Conservation (phyloP, 2,113 vertebrate genomes). For the Paramisgurnus dabryanus region DNA sequence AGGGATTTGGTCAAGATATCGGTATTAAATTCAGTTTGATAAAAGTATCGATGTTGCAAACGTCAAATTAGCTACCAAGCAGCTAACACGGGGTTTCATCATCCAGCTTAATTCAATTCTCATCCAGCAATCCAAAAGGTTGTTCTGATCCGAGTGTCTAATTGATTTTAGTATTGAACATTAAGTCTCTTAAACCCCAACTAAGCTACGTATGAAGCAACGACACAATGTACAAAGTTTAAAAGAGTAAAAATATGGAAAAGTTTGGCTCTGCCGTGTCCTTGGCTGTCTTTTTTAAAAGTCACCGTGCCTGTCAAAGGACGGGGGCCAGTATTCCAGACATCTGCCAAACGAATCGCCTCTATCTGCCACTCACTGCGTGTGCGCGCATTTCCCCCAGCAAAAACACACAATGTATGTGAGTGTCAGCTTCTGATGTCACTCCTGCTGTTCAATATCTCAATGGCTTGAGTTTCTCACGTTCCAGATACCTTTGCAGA, state of each 20-base stretch:
- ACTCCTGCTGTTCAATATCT: conserved; percentile 16
- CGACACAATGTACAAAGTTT: background rate
- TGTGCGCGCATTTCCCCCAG: background rate
- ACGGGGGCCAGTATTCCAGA: conserved; percentile 24
- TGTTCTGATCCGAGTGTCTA: no score
- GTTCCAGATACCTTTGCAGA: background rate
- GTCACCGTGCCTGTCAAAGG: conserved; percentile 27
- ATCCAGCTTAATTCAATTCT: no score
- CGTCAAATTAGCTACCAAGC: no score
- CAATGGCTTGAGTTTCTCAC: conserved; percentile 3
- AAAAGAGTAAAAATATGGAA: background rate
- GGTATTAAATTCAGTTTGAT: no score
- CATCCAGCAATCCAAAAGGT: no score
- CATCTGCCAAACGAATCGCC: conserved; percentile 44
- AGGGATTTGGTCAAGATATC: no score
- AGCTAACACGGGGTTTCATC: no score
- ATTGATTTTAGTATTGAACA: no score
- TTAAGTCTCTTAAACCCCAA: no score
- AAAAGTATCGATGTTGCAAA: no score
- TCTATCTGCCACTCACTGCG: conserved; percentile 39
- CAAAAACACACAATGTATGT: conserved; percentile 10
- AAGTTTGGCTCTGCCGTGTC: conserved; percentile 11
- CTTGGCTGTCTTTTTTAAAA: conserved; percentile 37
- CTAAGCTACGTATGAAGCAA: background rate
- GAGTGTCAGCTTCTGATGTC: conserved; percentile 28